Evolutionary conservation across 2,797 vertebrate species (phyloP), one percentile per base, ranked within the genome.

Genomic region (Periparus ater): DNA sequence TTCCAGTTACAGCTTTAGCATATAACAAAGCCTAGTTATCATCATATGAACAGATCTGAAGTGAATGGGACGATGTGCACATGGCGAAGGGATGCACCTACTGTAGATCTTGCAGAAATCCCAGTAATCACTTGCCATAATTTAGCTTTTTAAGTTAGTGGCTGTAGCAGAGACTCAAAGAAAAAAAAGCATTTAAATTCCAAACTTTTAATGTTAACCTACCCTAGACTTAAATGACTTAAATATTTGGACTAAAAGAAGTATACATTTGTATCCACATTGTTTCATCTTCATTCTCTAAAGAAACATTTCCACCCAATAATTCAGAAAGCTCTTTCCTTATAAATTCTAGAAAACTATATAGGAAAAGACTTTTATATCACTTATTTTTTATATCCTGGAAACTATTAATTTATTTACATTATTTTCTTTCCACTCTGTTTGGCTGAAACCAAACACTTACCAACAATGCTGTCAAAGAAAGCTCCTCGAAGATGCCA

Each of bases 381-480:
- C 5, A 89, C 29, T 47, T 72, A n/a, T 48, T 74, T 58, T 34
- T 84, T 6, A 45, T 47, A 47, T 23, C 9, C 12, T 81, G 74
- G 60, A 88, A 32, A 50, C 23, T 13, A 36, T 11, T 38, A 29
- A 70, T 54, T 88, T 74, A 44, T 65, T 65, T 68, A 75, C 32
- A 23, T 27, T 76, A 72, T 53, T 68, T 48, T 34, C 17, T 67
- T 77, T 45, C 63, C n/a, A 7, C 19, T 57, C 19, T 16, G 21
- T 45, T 48, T 60, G 44, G 16, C 30, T 29, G 6, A 89, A 89
- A 45, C 15, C 38, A 92, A 88, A 74, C 45, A 96, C 98, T 85
- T 97, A 99, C 99, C 99, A 83, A 99, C 99, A 87, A 99, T 99
- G 97, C 99, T 99, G 98, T 99, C 99, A 93, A 99, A 99, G 97